A percentile compares a stretch with the other conserved stretches of the same genome.
phyloP scores from a whole-genome alignment of 2,797 vertebrate species.

The Geotrypetes seraphini region DNA sequence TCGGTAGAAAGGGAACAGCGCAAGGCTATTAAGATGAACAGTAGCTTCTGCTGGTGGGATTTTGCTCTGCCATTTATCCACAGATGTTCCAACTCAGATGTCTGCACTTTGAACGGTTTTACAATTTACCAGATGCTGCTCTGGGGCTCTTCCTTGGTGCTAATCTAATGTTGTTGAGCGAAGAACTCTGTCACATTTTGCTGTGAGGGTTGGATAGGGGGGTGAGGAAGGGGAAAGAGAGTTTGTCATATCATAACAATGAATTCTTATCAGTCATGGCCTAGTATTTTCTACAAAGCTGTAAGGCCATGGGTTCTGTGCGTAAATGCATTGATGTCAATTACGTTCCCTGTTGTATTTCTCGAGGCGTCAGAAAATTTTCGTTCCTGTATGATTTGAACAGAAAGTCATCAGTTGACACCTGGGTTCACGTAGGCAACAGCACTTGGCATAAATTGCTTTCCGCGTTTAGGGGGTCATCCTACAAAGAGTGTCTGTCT shows the following conservation, averaged over 20 bases:
- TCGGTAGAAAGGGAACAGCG: not conserved
- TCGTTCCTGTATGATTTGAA: too few species aligned
- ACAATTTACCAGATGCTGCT: not conserved
- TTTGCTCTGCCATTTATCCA: not conserved
- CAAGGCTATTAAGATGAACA: constrained; percentile 7
- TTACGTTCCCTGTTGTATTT: too few species aligned
- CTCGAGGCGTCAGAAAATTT: too few species aligned
- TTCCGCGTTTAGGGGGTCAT: too few species aligned
- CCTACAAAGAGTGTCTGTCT: too few species aligned
- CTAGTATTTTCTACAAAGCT: too few species aligned
- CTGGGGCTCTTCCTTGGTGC: constrained; percentile 2
- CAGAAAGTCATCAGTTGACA: too few species aligned
- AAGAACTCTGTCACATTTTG: not conserved
- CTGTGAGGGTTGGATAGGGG: not conserved
- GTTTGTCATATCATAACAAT: not conserved
- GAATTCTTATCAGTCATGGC: not conserved
- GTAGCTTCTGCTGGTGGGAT: not conserved
- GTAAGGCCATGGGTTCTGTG: too few species aligned
- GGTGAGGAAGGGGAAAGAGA: not conserved
- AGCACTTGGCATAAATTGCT: too few species aligned
- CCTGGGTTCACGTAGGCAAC: too few species aligned
- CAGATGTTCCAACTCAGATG: not conserved
- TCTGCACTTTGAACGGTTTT: not conserved
- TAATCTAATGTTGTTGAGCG: constrained; percentile 11
- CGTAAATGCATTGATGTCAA: too few species aligned